Base-by-base conservation (phyloP, 2,888 invertebrate species). In the Sphaerophoria taeniata region DNA sequence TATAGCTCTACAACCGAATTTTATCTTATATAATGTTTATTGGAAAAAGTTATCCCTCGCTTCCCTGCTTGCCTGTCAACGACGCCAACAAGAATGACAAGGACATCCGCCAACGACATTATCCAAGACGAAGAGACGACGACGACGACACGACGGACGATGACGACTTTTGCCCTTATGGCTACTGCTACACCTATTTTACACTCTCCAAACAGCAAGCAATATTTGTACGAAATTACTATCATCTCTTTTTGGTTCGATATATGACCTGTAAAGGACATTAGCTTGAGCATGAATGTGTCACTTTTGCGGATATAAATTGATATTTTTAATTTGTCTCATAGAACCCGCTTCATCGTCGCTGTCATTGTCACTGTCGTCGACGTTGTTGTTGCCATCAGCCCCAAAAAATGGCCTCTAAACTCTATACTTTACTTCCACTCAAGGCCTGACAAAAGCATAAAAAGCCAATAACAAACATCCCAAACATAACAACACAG, bases 291-390 rank as follows among this genome's bases (percentile, higher is more conserved):
- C 34, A 51, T 65, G 71, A 65, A 56, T 73, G 56, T 51, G 34
- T 67, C 67, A 67, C 69, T 53, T 43, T 16, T 55, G 49, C n/a
- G 70, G 53, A 55, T 61, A 63, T 36, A 70, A 61, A 70, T 67
- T 67, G 49, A 63, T 81, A 71, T 81, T 81, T 81, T 81, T 81
- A 81, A 81, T 81, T 81, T 76, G 63, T 72, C 71, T 81, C 61
- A 81, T 67, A 76, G 71, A 75, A 76, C 76, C 80, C 69, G 63
- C 71, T n/a, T n/a, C 81, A 76, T 71, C 80, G 70, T 56, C 71
- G 71, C 24, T 24, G 24, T 24, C 24, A 24, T 24, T 24, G 24
- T 2, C 24, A 2, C 2, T 24, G 24, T 24, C 2, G 1, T 24
- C 24, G 24, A 24, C 24, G 24, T 24, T 24, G 24, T 24, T 24